phyloP scores from a whole-genome alignment of 2,797 vertebrate species.

The Etheostoma perlongum region DNA sequence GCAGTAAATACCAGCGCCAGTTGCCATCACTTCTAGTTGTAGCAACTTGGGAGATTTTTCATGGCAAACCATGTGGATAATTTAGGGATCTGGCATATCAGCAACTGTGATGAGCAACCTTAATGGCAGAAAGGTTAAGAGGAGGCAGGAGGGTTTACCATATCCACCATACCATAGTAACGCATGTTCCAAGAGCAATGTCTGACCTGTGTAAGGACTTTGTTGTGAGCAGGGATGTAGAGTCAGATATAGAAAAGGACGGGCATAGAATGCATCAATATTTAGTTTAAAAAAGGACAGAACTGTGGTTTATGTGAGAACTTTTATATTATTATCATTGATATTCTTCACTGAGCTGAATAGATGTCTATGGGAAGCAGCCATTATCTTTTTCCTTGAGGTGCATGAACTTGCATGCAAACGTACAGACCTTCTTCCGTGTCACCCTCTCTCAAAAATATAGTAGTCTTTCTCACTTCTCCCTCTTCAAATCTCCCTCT shows the following conservation, averaged over 20 bases:
- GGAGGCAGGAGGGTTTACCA: too few relatives aligned
- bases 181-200: conserved; percentile 3
- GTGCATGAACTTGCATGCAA: conserved; percentile 15
- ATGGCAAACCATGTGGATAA: too few relatives aligned
- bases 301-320: background rate
- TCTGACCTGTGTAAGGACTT: conserved; percentile 12
- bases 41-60: too few relatives aligned
- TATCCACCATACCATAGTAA: conserved; percentile 41
- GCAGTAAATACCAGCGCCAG: too few relatives aligned
- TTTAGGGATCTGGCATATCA: background rate
- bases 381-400: conserved; percentile 20
- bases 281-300: background rate
- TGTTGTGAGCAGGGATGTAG: background rate
- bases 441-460: conserved; percentile 1
- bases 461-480: conserved; percentile 1
- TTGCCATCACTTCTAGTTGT: too few relatives aligned
- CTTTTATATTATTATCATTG: background rate
- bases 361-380: conserved; percentile 10
- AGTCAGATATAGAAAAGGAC: background rate
- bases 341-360: conserved; percentile 17
- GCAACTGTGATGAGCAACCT: background rate
- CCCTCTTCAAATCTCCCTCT: background rate
- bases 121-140: background rate
- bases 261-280: background rate
- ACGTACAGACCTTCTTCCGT: conserved; percentile 12